Conservation (phyloP, 2,888 invertebrate genomes). For the Cyclophora albipunctata region DNA sequence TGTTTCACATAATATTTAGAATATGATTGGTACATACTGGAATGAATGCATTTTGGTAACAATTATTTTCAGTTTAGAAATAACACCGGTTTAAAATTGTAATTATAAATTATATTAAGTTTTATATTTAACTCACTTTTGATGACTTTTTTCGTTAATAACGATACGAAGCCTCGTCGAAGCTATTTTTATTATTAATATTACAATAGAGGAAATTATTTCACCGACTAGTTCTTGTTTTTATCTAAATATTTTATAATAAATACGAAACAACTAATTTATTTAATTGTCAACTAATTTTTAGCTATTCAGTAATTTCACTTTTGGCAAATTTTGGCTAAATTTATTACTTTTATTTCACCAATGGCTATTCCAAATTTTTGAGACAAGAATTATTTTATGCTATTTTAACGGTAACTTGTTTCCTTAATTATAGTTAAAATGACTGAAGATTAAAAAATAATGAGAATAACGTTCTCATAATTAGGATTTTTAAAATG, state of each 20-base stretch:
- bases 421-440: neutral
- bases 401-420: no score
- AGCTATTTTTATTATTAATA: slow-evolving; percentile 21
- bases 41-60: no score
- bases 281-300: slow-evolving; percentile 38
- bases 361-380: slow-evolving; percentile 21
- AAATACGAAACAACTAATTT: slow-evolving; percentile 38
- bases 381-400: slow-evolving; percentile 2
- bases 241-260: slow-evolving; percentile 34
- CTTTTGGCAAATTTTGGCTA: slow-evolving; percentile 71
- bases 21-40: no score
- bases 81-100: no score
- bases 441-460: slow-evolving; percentile 4
- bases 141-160: neutral
- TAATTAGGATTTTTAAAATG: slow-evolving; percentile 29
- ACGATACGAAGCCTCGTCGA: slow-evolving; percentile 35
- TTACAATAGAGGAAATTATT: slow-evolving; percentile 9
- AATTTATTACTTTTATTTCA: slow-evolving; percentile 28
- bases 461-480: slow-evolving; percentile 49
- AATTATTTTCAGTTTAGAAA: no score
- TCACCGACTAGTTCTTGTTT: slow-evolving; percentile 44
- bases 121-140: no score
- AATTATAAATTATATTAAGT: no score
- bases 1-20: no score
- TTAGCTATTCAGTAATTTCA: slow-evolving; percentile 37